Evolutionary conservation across 2,888 invertebrate species (phyloP), one percentile per base, ranked within the genome.

Genomic region (Strigamia crassipes): DNA sequence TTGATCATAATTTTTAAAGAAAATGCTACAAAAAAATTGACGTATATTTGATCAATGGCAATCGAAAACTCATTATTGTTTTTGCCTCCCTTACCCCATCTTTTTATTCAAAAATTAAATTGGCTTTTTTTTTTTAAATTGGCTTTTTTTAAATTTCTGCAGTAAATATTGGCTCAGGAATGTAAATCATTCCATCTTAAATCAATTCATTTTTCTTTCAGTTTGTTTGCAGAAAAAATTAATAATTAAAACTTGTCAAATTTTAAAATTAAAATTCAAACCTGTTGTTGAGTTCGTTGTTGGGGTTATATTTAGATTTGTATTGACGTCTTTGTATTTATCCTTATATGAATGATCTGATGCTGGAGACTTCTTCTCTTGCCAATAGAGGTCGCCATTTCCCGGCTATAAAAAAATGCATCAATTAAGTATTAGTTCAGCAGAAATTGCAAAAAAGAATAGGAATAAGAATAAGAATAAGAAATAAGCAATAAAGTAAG

Each of bases 301-400:
- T 73, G 73, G 31, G 12, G 73, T 73, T 73, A 31, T 73, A 31
- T 73, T 73, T 15, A 73, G 73, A 73, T 73, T 73, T 13, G 73
- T 38, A n/a, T 38, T 78, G 21, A 12, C 34, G 21, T 81, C 81
- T 41, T 81, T 81, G 38, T 27, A 8, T 78, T 81, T 81, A 15
- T 81, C 81, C 34, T 81, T 81, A n/a, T 77, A 46, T 41, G 78
- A 81, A 38, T 81, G 81, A 8, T 81, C 81, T 46, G 81, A 78
- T n/a, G 73, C 73, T n/a, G 77, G 42, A 23, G 81, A 81, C n/a
- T 81, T 81, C 81, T 81, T 81, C 21, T 81, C 81, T 46, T 81
- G 42, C 81, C 81, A 81, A 46, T 81, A 81, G 46, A 77, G 77
- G 27, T 81, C 81, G 46, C 77, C 81, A 46, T 78, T 66, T 23